Evolutionary conservation across 2,113 vertebrate genomes (phyloP).

Genomic region (Pomatostomus ruficeps): DNA sequence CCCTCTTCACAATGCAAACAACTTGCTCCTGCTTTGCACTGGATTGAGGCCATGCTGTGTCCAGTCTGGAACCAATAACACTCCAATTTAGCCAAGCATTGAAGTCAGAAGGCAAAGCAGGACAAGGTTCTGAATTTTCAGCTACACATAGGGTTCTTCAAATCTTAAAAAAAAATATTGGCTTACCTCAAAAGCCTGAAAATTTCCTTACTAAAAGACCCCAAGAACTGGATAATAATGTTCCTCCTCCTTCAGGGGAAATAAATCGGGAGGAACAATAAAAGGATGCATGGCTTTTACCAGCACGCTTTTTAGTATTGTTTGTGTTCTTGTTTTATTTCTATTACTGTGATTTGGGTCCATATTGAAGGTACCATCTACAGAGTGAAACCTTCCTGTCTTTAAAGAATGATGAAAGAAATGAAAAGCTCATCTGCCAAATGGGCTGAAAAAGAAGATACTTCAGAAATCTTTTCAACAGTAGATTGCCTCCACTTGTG

Average conservation of each 20-base stretch:
- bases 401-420: background rate
- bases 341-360: background rate
- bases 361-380: background rate
- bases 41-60: background rate
- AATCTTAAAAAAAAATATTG: background rate
- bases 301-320: background rate
- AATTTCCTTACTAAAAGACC: background rate
- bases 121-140: background rate
- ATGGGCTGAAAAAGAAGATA: background rate
- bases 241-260: background rate
- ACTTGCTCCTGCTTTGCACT: background rate
- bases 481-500: background rate
- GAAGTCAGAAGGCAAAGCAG: background rate
- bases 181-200: background rate
- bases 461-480: background rate
- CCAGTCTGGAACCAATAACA: background rate
- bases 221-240: background rate
- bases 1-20: background rate
- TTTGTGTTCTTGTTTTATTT: background rate
- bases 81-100: background rate
- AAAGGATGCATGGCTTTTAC: background rate
- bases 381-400: background rate
- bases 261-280: background rate
- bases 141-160: fast-evolving
- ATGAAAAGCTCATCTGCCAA: background rate